Evolutionary conservation across 2,888 invertebrate species (phyloP).

Genomic region (Invenusta paracnida): DNA sequence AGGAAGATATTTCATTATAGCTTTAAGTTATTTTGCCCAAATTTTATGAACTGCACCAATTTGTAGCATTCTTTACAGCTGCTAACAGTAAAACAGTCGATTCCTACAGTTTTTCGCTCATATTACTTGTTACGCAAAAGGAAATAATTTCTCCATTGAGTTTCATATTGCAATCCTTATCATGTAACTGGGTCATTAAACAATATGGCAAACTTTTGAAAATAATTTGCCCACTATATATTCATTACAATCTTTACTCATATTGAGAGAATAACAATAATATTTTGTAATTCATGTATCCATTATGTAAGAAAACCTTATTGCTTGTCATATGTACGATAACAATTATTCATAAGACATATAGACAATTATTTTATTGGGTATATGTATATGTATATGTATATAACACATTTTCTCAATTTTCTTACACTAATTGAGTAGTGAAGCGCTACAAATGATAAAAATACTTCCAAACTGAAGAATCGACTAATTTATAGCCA

Average conservation of each 20-base stretch:
- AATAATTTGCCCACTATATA: not conserved
- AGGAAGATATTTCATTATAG: conserved; percentile 17
- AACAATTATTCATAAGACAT: too few relatives aligned
- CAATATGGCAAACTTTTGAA: conserved; percentile 18
- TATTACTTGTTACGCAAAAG: not conserved
- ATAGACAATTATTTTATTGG: too few relatives aligned
- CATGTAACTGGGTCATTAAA: not conserved
- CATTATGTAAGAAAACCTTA: too few relatives aligned
- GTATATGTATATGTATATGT: too few relatives aligned
- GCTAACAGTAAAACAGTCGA: not conserved
- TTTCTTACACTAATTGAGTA: not conserved
- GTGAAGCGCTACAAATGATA: not conserved
- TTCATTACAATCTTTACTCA: not conserved
- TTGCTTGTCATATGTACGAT: too few relatives aligned
- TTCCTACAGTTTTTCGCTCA: not conserved
- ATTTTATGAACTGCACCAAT: not conserved
- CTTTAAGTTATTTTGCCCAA: not conserved
- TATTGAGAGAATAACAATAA: too few relatives aligned
- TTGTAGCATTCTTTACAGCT: conserved; percentile 1
- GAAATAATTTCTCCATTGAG: not conserved
- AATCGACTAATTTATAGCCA: not conserved
- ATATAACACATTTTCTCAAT: too few relatives aligned
- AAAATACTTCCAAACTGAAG: not conserved
- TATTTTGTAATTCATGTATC: too few relatives aligned
- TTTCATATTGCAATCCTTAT: conserved; percentile 26